Evolutionary conservation across 2,113 vertebrate genomes (phyloP), one percentile per base, ranked within the genome.

Genomic region (Callionymus lyra): DNA sequence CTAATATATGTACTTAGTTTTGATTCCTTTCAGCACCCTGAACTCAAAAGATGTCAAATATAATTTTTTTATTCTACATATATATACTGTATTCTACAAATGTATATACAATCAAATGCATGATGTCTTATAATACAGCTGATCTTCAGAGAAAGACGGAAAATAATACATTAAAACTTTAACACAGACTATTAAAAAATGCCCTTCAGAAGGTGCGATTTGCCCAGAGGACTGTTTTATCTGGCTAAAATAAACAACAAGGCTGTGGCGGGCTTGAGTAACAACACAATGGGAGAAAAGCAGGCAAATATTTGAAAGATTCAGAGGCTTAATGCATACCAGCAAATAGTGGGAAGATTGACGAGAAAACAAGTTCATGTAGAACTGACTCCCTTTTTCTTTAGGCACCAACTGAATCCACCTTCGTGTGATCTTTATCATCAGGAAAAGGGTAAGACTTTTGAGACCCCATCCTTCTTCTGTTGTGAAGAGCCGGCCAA

Each of bases 121-220:
- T 27, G 21, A 27, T 4, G 8, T 4, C 8, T 27, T 8, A 27
- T 27, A 4, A 27, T 4, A 5, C 21, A 27, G 21, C 21, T 4
- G 21, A 27, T 5, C 8, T 27, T 27, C 4, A 27, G 21, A 5
- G 21, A 27, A 27, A 27, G 21, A 4, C 21, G 21, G 21, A 27
- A 27, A 27, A 4, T 8, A 27, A 27, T n/a, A n/a, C n/a, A 27
- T 27, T 4, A 4, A 27, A 27, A 27, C 21, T 4, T 27, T 27
- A 5, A 27, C 27, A 31, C 38, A 34, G 40, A 37, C 57, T 55
- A 46, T 50, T 65, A 34, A 65, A 65, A 62, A 65, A 67, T 72
- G 62, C 62, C 56, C 56, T 74, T 69, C 64, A 51, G 65, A 64
- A 55, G 32, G 41, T 45, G 17, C 38, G 51, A 6, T 57, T 53